Conservation (phyloP, 1,140 invertebrate species). For the Drosophila nigrodunni region DNA sequence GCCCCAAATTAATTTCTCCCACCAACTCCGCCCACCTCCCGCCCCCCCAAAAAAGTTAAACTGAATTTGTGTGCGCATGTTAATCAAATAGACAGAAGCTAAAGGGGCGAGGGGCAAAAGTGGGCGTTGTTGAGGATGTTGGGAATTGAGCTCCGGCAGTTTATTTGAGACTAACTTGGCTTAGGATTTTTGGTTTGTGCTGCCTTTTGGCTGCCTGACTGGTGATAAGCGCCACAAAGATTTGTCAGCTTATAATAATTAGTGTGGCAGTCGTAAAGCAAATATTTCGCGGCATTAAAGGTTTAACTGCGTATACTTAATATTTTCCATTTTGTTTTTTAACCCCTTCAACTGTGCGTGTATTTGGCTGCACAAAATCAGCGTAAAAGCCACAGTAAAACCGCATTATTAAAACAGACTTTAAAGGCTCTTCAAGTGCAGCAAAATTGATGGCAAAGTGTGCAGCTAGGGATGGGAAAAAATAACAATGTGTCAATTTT, state of each 20-base stretch:
- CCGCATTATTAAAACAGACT: background rate
- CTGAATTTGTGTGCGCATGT: conserved; percentile 71
- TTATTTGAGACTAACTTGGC: conserved; percentile 26
- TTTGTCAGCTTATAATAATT: conserved; percentile 76
- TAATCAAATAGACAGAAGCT: conserved; percentile 66
- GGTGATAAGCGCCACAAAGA: conserved; percentile 42
- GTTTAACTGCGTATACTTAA: conserved; percentile 33
- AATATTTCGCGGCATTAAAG: conserved; percentile 15
- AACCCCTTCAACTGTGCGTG: background rate
- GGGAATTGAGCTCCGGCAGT: conserved; percentile 12
- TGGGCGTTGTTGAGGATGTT: background rate
- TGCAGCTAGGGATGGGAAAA: background rate
- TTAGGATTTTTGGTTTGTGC: conserved; percentile 28
- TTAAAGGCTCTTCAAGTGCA: conserved; percentile 20
- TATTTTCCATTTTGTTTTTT: background rate
- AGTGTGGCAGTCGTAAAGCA: conserved; percentile 35
- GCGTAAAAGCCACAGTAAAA: conserved; percentile 25
- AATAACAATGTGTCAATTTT: too few species aligned
- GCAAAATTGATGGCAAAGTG: conserved; percentile 56
- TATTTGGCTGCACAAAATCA: background rate
- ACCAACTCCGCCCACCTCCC: background rate
- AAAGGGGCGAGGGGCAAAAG: background rate
- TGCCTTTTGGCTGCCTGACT: conserved; percentile 36
- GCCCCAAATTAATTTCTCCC: conserved; percentile 69
- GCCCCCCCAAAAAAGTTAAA: conserved; percentile 57